These are phyloP conservation scores for Amphilophus citrinellus DNA, from an alignment of 2,113 vertebrate species.

Conservation along the genomic window DNA sequence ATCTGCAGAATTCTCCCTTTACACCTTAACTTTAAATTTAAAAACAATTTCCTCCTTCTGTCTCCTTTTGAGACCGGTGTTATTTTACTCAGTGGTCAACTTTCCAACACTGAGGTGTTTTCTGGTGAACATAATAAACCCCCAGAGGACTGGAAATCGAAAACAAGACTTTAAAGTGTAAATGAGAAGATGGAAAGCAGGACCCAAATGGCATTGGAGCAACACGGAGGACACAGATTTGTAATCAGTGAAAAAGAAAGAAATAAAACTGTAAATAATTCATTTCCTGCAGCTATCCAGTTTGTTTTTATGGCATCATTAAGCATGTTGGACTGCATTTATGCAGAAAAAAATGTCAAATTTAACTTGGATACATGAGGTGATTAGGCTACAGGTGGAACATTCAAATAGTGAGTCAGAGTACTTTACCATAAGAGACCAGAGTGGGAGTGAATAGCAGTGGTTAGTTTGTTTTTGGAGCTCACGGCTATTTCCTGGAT, in stretches of 20 bases:
- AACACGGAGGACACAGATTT: not conserved
- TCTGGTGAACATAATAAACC: not conserved
- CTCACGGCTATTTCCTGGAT: conserved; percentile 62
- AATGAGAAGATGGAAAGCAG: not conserved
- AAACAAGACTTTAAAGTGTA: conserved; percentile 10
- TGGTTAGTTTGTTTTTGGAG: conserved; percentile 50
- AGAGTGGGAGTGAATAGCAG: conserved; percentile 46
- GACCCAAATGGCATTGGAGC: not conserved
- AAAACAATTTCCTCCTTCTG: not conserved
- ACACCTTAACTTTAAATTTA: not conserved
- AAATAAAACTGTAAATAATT: not conserved
- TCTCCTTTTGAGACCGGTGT: not conserved
- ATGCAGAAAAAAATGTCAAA: conserved; percentile 20
- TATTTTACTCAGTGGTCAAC: not conserved
- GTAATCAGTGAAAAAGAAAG: not conserved
- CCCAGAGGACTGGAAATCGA: not conserved
- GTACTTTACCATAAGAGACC: conserved; percentile 36
- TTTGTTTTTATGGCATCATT: not conserved
- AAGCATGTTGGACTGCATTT: not conserved
- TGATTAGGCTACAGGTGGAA: conserved; percentile 50
- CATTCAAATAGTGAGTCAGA: conserved; percentile 55
- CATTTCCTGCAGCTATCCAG: not conserved
- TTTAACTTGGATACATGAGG: not conserved
- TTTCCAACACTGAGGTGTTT: not conserved
- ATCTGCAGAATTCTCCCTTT: not conserved